Base-by-base conservation (phyloP, 2,113 vertebrate species). In the Gracilinanus agilis region DNA sequence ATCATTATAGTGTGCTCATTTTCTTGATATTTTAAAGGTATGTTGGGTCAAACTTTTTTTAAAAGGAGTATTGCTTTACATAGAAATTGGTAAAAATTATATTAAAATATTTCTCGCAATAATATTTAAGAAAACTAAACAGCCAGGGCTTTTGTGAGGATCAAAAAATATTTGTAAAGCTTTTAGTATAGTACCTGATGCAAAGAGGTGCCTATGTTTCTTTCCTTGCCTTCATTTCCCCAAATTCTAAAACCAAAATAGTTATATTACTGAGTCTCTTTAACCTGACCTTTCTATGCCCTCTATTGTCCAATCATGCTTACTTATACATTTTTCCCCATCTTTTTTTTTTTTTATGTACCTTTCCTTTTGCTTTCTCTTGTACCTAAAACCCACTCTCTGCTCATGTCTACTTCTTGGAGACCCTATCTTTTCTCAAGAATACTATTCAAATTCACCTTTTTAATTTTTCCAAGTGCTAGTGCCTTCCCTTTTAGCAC, bases 1-100 rank as follows among this genome's bases (percentile, higher is more conserved):
- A 89, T 97, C 25, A 91, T 56, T 93, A 21, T 94, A 49, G 55
- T 92, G 55, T 94, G 44, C 75, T 94, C n/a, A 89, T 94, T 94
- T 61, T 95, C 56, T 95, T 44, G 34, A 61, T 10, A 91, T 54
- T 89, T 91, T 96, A 96, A 94, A 94, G n/a, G 55, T 95, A 27
- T 94, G 1, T 93, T 92, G 67, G n/a, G 19, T 83, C 94, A 95
- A 96, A 95, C 3, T 90, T 2, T 88, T 2, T 92, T 90, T 83
- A 90, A 91, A 10, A 93, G 4, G 0, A 90, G 44, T 90, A 83
- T 12, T 13, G 12, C 40, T 93, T 83, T 90, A 9, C 88, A 95
- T 3, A n/a, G 34, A 92, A 34, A 25, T 93, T 96, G 54, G 23
- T 90, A 88, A 49, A 95, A 90, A 94, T 34, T 90, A 94, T 92